Base-by-base conservation (phyloP, 2,113 vertebrate species). In the Trachemys scripta region DNA sequence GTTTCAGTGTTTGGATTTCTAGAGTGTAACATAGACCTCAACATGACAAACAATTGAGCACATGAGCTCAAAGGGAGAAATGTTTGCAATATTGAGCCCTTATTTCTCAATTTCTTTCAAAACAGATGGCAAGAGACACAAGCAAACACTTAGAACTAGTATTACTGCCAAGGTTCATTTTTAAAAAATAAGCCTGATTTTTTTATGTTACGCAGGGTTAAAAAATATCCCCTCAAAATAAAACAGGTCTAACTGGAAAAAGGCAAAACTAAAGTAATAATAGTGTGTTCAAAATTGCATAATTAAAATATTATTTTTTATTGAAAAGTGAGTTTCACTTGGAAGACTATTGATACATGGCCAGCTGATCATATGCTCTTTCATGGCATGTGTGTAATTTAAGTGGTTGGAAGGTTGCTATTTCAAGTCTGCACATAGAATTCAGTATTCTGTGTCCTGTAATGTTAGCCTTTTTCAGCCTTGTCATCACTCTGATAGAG, bases 391-490 rank as follows among this genome's bases (percentile, higher is more conserved):
- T 0, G 4, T 27, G n/a, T n/a, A 91, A 96, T 94, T 92, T 95
- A 54, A 90, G 90, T 94, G 96, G 22, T 59, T 95, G 50, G 85
- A 96, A 93, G 53, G n/a, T 38, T 93, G 87, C 45, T 65, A 42
- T n/a, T 72, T 72, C 65, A 72, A 20, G 4, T 38, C 65, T 38
- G 65, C 8, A 72, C n/a, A 38, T 53, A 81, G 83, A 94, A 91
- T 57, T 92, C 90, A 81, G 12, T 87, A 86, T 93, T 88, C 49
- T 86, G 81, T 96, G 95, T 95, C 93, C 91, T 88, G 72, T 90
- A 97, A 95, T 87, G 81, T 90, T 96, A 93, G 95, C 95, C 93
- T 97, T 96, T 94, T 93, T 92, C 88, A 96, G 79, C 56, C 57
- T 27, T 87, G 83, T 85, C 94, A 88, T 94, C 83, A 86, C 81